phyloP scores from a whole-genome alignment of 2,797 vertebrate genomes.

The Silurus lanzhouensis region DNA sequence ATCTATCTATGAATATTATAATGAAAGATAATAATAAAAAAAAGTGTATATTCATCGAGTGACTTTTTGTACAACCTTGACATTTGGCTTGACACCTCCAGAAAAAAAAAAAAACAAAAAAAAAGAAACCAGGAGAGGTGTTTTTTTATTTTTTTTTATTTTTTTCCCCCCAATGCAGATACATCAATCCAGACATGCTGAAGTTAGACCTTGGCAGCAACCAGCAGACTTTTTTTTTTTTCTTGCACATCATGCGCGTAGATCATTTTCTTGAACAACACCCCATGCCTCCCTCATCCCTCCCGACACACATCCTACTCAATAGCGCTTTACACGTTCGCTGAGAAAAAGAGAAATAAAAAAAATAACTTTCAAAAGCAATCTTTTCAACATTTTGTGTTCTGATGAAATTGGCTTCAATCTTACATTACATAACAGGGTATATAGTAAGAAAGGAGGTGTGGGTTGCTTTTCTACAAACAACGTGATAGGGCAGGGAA shows the following conservation, averaged over 20 bases:
- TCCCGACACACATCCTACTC: neutral
- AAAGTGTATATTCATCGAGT: neutral
- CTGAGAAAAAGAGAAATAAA: neutral
- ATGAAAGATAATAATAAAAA: neutral
- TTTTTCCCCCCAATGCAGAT: neutral
- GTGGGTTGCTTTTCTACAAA: constrained; percentile 18
- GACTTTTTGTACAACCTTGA: neutral
- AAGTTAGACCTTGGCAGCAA: constrained; percentile 6
- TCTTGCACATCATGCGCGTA: neutral
- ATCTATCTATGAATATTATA: neutral
- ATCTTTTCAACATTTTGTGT: neutral
- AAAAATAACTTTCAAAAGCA: constrained; percentile 6
- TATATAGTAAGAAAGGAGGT: constrained; percentile 22
- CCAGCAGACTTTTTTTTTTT: neutral
- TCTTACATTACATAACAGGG: constrained; percentile 13
- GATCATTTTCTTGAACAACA: constrained; percentile 15
- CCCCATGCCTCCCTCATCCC: neutral
- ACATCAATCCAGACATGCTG: constrained; percentile 5
- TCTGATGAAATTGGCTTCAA: constrained; percentile 29
- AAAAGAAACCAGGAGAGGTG: neutral
- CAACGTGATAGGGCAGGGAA: neutral
- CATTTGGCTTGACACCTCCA: neutral
- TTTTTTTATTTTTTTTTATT: neutral
- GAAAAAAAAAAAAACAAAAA: neutral
- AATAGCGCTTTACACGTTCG: neutral